Base-by-base conservation (phyloP, 2,113 vertebrate genomes). In the Nothobranchius furzeri region DNA sequence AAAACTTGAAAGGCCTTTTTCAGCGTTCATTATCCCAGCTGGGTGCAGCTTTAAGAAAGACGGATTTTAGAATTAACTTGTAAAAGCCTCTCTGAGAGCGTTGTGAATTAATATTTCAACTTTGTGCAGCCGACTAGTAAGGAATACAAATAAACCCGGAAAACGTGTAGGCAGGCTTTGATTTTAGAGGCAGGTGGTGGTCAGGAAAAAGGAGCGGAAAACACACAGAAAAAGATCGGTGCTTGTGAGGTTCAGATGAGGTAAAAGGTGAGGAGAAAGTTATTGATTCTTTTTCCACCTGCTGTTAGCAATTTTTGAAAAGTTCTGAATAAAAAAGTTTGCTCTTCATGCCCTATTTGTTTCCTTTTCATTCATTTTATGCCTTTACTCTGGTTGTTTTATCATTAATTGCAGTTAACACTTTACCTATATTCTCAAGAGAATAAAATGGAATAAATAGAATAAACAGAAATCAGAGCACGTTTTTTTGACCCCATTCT, bases 141-240 rank as follows among this genome's bases (percentile, higher is more conserved):
- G 60, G 60, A 81, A 78, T 68, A 56, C 3, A 12, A 61, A 75
- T 79, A 81, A 68, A 81, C 65, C 76, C 70, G 70, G 51, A 40
- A 62, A 70, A 77, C 25, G 59, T 51, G 69, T 20, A 60, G 74
- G 60, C 24, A 56, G 60, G 57, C 57, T 58, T 53, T 70, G 17
- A 56, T 77, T 75, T 73, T 49, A 24, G 17, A 60, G 56, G 71
- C 62, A 50, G 15, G 8, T n/a, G 15, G 8, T n/a, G 45, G 64
- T 64, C 67, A 54, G 25, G 37, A 24, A 24, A 50, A 67, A 65
- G 50, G 45, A 53, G 62, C 40, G 42, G 54, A 15, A 58, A 73
- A 68, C 71, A 35, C 20, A 43, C 5, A 2, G 12, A n/a, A 40
- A 57, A 50, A 61, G 36, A 15, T 6, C 3, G 12, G 1, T 9